Evolutionary conservation across 2,888 invertebrate species (phyloP).

Genomic region (Tiliacea citrago): DNA sequence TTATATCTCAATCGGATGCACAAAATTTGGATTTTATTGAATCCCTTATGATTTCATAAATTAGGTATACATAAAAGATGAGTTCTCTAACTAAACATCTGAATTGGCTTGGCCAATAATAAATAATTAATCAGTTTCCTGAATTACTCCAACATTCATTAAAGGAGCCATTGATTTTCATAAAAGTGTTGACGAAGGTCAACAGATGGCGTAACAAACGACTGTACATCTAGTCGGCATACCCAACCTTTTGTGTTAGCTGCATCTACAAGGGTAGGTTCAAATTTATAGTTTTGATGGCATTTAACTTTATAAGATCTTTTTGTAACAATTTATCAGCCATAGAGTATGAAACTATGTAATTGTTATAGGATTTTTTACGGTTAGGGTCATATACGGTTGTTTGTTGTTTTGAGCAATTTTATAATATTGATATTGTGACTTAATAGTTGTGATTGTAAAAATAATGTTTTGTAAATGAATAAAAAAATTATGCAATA

Average conservation of each 20-base stretch:
- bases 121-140: background rate
- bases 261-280: background rate
- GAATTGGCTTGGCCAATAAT: background rate
- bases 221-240: background rate
- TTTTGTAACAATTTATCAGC: conserved; percentile 58
- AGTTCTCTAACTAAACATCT: background rate
- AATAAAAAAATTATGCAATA: conserved; percentile 55
- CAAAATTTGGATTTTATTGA: conserved; percentile 54
- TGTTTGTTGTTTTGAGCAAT: conserved; percentile 54
- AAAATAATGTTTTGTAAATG: conserved; percentile 60
- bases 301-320: conserved; percentile 25
- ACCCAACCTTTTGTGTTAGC: background rate
- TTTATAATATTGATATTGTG: conserved; percentile 59
- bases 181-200: background rate
- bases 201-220: conserved; percentile 5
- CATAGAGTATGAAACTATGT: conserved; percentile 32
- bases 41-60: conserved; percentile 26
- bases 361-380: conserved; percentile 30
- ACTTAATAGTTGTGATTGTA: conserved; percentile 63
- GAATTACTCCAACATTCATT: background rate
- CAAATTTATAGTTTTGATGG: conserved; percentile 6
- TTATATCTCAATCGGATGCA: conserved; percentile 22
- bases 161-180: conserved; percentile 5
- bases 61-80: background rate
- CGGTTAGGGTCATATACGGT: conserved; percentile 20